Evolutionary conservation across 2,113 vertebrate genomes (phyloP).

Genomic region (Periophthalmodon schlosseri): DNA sequence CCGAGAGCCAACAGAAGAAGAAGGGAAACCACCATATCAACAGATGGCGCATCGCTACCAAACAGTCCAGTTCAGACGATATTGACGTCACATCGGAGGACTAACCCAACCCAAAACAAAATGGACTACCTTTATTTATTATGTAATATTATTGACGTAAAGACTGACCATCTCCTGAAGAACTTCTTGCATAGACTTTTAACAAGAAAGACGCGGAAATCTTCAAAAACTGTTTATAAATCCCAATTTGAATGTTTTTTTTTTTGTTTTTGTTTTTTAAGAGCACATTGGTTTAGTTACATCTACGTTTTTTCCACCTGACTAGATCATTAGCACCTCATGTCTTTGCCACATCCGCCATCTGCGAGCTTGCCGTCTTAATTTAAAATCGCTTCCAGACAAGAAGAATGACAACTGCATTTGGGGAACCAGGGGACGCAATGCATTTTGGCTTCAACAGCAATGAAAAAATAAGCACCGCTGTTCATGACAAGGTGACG

Average conservation of each 20-base stretch:
- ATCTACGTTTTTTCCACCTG: conserved; percentile 42
- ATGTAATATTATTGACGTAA: conserved; percentile 70
- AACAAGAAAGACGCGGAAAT: conserved; percentile 29
- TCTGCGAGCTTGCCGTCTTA: conserved; percentile 21
- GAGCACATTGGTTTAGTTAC: conserved; percentile 46
- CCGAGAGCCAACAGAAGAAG: conserved; percentile 94
- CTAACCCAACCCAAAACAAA: conserved; percentile 23
- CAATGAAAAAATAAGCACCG: neutral
- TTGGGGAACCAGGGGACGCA: neutral
- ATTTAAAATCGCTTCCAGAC: conserved; percentile 29
- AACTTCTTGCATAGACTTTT: conserved; percentile 35
- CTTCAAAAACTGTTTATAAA: conserved; percentile 44
- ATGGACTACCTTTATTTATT: conserved; percentile 81
- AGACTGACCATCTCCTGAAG: conserved; percentile 29
- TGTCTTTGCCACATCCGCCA: conserved; percentile 16
- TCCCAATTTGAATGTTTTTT: conserved; percentile 19
- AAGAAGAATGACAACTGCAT: neutral
- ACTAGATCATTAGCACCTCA: conserved; percentile 54
- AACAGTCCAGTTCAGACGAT: conserved; percentile 91
- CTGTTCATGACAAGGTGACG: neutral
- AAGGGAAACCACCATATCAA: conserved; percentile 97
- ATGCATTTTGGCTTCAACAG: neutral
- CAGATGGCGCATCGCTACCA: conserved; percentile 96
- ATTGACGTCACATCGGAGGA: conserved; percentile 95
- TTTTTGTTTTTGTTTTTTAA: conserved; percentile 49